Evolutionary conservation across 2,888 invertebrate genomes (phyloP), one percentile per base, ranked within the genome.

Genomic region (Autographa gamma): DNA sequence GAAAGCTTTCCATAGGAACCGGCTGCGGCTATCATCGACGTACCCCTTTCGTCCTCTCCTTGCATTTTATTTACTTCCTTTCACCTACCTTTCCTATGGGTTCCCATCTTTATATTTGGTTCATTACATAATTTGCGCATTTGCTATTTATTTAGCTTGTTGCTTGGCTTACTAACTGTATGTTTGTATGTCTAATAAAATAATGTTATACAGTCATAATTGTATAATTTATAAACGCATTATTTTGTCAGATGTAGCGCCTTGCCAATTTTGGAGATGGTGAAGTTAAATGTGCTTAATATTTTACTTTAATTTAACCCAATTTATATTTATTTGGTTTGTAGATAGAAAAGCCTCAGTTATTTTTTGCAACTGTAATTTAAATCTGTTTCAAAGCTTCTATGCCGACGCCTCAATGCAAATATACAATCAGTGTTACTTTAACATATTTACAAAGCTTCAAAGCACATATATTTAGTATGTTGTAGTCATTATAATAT

Each of bases 21-120:
- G 94, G 93, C 93, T 93, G 94, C 94, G 95, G 95, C 95, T 95
- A 93, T 94, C 94, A 94, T 95, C 94, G 92, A 93, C 90, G 90
- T 92, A 89, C 90, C 94, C 90, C 83, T 90, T 88, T 88, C 83
- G 80, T 90, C 92, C 93, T 79, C 73, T 89, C 94, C 87, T 85
- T 90, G 91, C 90, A 88, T 89, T 90, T 89, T 87, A 85, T 89
- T 89, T 86, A 84, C 81, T 72, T 81, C 81, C 84, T 52, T 81
- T 83, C 81, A 72, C 86, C 88, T 66, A 85, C 90, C 76, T 76
- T 66, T 92, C 91, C 92, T 84, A 65, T 76, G 85, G 86, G 84
- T 80, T 92, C 93, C 93, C 79, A 32, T 90, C 93, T 92, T 85
- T 93, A 89, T 90, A 87, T 92, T 93, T 88, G 82, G 86, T 91